phyloP scores from a whole-genome alignment of 2,888 invertebrate genomes.

The Exephanes ischioxanthus region DNA sequence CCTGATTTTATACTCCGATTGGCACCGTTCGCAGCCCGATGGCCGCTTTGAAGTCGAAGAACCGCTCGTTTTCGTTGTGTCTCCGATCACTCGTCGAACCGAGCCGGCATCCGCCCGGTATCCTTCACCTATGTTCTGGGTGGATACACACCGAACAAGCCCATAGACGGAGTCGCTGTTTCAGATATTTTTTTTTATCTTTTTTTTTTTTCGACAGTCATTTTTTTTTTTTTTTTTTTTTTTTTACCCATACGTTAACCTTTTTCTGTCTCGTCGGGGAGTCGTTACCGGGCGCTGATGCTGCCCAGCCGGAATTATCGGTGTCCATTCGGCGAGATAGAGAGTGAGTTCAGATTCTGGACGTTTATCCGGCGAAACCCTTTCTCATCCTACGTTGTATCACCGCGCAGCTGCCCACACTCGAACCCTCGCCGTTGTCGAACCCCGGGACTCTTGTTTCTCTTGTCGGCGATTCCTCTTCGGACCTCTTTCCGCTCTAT shows the following conservation, averaged over 20 bases:
- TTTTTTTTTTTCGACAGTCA: background rate
- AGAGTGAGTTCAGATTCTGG: conserved; percentile 45
- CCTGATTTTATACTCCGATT: conserved; percentile 81
- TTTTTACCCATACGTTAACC: conserved; percentile 22
- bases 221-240: conserved; percentile 17
- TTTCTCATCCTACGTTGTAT: conserved; percentile 51
- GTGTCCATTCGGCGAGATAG: conserved; percentile 56
- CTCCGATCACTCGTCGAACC: conserved; percentile 48
- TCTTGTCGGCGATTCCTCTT: conserved; percentile 46
- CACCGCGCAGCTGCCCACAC: conserved; percentile 36
- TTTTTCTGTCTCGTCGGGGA: conserved; percentile 59
- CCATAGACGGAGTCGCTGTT: conserved; percentile 27
- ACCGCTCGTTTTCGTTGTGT: conserved; percentile 70
- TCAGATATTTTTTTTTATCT: conserved; percentile 33
- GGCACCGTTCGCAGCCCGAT: conserved; percentile 80
- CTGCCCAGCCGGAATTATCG: conserved; percentile 64
- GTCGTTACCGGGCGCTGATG: conserved; percentile 32
- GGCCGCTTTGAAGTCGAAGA: conserved; percentile 79
- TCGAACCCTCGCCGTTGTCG: conserved; percentile 2
- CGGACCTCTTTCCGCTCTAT: conserved; percentile 43
- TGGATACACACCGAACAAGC: conserved; percentile 22
- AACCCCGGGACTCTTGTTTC: conserved; percentile 13
- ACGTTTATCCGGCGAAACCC: conserved; percentile 59
- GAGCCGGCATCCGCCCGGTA: conserved; percentile 35
- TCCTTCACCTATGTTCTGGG: conserved; percentile 43